phyloP scores from a whole-genome alignment of 2,113 vertebrate genomes.

The Aegotheles bennettii region DNA sequence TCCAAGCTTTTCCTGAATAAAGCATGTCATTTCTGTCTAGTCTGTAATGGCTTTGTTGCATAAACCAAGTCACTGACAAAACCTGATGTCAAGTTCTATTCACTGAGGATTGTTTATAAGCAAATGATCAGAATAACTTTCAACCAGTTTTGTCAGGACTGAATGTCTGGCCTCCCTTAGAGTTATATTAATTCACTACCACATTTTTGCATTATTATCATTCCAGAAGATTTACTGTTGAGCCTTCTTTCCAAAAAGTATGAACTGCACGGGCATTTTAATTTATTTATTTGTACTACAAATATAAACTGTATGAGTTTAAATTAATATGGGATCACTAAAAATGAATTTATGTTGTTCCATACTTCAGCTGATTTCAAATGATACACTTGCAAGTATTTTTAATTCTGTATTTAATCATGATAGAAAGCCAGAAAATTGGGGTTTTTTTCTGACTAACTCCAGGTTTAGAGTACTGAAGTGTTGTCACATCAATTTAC shows the following conservation, averaged over 20 bases:
- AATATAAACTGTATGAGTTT: too few species aligned
- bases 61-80: not conserved
- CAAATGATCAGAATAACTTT: slow-evolving; percentile 44
- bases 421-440: not conserved
- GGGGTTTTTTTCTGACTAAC: accelerated
- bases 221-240: not conserved
- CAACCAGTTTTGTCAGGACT: slow-evolving; percentile 7
- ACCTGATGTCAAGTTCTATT: slow-evolving; percentile 27
- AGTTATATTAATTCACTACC: not conserved
- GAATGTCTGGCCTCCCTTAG: not conserved
- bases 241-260: not conserved
- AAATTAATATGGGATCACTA: not conserved
- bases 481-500: not conserved
- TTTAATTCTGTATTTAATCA: not conserved
- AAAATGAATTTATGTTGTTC: not conserved
- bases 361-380: not conserved
- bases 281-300: not conserved
- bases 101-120: not conserved
- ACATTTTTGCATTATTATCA: not conserved
- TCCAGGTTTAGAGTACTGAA: not conserved
- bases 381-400: not conserved
- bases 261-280: not conserved
- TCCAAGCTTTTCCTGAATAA: not conserved
- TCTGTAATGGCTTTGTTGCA: not conserved
- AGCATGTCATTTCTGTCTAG: not conserved